Base-by-base conservation (phyloP, 92 coral and sea anemone genomes). In the Porites evermanni region DNA sequence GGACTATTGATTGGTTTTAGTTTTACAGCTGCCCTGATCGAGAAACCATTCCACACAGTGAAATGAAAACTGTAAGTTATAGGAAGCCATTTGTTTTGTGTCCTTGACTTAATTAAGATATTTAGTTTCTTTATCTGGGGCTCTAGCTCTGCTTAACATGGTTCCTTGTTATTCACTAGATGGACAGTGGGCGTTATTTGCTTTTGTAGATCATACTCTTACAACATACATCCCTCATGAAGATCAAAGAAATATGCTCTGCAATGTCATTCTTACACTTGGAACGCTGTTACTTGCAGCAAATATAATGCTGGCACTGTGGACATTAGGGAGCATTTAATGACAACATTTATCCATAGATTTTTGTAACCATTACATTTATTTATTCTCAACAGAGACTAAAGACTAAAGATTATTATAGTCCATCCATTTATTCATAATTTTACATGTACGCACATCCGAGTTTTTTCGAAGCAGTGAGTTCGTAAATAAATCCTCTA, bases 141-240 rank as follows among this genome's bases (percentile, higher is more conserved):
- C 99, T 5, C 80, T 97, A 32, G 99, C 99, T 1, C 54, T 97
- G 21, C 89, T 97, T 1, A 97, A 97, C 78, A 95, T 92, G 89
- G 95, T 95, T 11, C 99, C 99, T 5, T 97, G 99, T 64, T 97
- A 97, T 64, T 95, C 97, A 66, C 85, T 97, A 64, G 99, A 97
- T 70, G 99, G 99, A 6, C 99, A 97, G 87, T 97, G 99, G 99
- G 97, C 96, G 16, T 79, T 97, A 21, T 95, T 91, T 88, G 99
- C 99, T 17, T 81, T 97, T 11, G 96, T 86, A 38, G 99, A 97
- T 66, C 89, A 93, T 77, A 17, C 84, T 12, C 88, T 97, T 21
- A 82, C 84, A 53, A 82, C 90, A 24, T 72, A 87, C 64, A 87
- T 97, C 17, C 97, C 99, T 24, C 90, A 90, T 47, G 95, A 93